Base-by-base conservation (phyloP, 92 coral and sea anemone genomes). In the Pocillopora grandis region DNA sequence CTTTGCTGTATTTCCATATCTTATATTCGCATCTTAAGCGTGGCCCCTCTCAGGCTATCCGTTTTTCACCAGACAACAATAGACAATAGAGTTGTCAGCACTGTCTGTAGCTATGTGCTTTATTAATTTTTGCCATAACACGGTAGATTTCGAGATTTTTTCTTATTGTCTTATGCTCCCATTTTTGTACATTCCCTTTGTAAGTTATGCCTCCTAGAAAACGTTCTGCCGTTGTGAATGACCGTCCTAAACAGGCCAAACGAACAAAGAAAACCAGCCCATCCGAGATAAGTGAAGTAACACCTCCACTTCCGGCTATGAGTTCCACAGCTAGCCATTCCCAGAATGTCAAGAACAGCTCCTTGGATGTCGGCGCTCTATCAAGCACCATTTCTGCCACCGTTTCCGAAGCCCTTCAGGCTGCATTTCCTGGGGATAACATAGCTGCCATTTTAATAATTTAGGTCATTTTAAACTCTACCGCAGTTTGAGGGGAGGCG, bases 401-500 rank as follows among this genome's bases (percentile, higher is more conserved):
- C 61, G 56, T 72, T 21, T 72, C 76, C 5, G 27, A 72, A 72
- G 76, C 76, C 14, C 6, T 72, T 7, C 18, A 72, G 10, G 19
- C 76, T 37, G 59, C 33, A 72, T 14, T 72, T 15, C 14, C 76
- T 1, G 56, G n/a, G 76, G 76, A 72, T 57, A 72, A 57, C n/a
- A 27, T 48, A 10, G 56, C 76, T 21, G 76, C 66, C 19, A 14
- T 14, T 62, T 14, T 62, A 11, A 62, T 59, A 12, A 12, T 12
- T 16, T 20, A 58, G 87, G 87, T 59, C 87, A 83, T 2, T 64
- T 60, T 31, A 83, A 83, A 37, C 70, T 83, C 18, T 83, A 83
- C 59, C 87, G 74, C 36, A 83, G 87, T 62, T 61, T 62, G 59
- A 62, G 66, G 13, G 74, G 74, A 3, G 74, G 55, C 74, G 74